phyloP scores from a whole-genome alignment of 2,888 invertebrate genomes.

The Ichneumoninae sp. region DNA sequence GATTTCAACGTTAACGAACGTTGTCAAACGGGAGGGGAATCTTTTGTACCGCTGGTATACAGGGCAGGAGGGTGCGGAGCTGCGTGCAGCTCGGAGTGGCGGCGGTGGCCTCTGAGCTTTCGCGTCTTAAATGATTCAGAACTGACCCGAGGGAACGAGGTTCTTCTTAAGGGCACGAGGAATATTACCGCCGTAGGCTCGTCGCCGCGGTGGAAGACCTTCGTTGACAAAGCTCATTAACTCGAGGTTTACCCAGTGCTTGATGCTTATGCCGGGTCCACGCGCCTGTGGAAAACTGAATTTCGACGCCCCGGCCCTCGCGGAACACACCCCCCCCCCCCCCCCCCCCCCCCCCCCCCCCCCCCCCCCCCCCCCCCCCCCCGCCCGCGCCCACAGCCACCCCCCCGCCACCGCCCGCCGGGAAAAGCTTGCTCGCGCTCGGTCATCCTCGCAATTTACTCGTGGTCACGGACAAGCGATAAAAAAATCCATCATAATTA shows the following conservation, averaged over 20 bases:
- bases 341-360: no score
- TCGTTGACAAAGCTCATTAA: conserved; percentile 74
- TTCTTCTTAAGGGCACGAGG: conserved; percentile 67
- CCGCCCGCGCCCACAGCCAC: no score
- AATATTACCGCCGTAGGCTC: conserved; percentile 69
- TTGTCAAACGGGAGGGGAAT: conserved; percentile 69
- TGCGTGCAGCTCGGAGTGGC: conserved; percentile 18
- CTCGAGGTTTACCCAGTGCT: conserved; percentile 62
- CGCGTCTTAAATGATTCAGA: conserved; percentile 73
- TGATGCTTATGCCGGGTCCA: conserved; percentile 30
- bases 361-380: no score
- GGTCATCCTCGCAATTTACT: conserved; percentile 32
- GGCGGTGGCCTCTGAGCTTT: conserved; percentile 36
- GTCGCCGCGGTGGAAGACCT: conserved; percentile 60
- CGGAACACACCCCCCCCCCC: not conserved
- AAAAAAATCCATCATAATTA: not conserved
- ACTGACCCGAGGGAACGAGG: conserved; percentile 66
- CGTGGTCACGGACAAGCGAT: conserved; percentile 21
- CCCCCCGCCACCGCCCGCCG: no score
- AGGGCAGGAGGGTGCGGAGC: not conserved
- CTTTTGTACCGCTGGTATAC: conserved; percentile 60
- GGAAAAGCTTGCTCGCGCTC: not conserved
- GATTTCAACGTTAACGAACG: conserved; percentile 70
- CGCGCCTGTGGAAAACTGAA: conserved; percentile 55
- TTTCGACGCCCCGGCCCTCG: conserved; percentile 51